These are phyloP conservation scores for Lasioglossum marginatum DNA, from an alignment of 2,888 invertebrate species.

Conservation along the genomic window DNA sequence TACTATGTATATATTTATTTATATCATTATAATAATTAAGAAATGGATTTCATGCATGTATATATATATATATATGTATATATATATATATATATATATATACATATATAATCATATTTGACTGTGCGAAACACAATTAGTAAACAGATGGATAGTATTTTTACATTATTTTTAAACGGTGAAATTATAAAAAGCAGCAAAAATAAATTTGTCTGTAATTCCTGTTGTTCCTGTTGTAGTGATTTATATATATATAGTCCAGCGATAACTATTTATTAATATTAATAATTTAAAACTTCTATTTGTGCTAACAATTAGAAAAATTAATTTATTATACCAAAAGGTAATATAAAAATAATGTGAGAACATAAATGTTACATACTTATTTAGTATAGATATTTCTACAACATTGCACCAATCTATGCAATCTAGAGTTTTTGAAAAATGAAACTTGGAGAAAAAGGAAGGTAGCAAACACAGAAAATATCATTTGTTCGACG, in stretches of 20 bases:
- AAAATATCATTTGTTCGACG: slow-evolving; percentile 29
- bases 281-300: neutral
- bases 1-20: slow-evolving; percentile 18
- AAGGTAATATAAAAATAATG: neutral
- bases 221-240: neutral
- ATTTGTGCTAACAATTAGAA: neutral
- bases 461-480: slow-evolving; percentile 17
- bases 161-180: neutral
- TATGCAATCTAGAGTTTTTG: slow-evolving; percentile 14
- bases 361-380: neutral
- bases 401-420: slow-evolving; percentile 14
- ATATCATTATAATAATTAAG: neutral
- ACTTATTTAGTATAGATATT: slow-evolving; percentile 1
- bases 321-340: slow-evolving; percentile 6
- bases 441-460: neutral
- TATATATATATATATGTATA: too few species aligned
- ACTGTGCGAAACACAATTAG: neutral
- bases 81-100: too few species aligned
- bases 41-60: neutral
- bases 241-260: neutral
- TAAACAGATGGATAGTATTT: neutral
- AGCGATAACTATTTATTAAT: slow-evolving; percentile 6
- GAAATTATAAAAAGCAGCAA: neutral
- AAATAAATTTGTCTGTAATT: neutral
- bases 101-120: too few species aligned